These are phyloP conservation scores for Platypus cylindrus DNA, from an alignment of 2,888 invertebrate species.

Conservation along the genomic window DNA sequence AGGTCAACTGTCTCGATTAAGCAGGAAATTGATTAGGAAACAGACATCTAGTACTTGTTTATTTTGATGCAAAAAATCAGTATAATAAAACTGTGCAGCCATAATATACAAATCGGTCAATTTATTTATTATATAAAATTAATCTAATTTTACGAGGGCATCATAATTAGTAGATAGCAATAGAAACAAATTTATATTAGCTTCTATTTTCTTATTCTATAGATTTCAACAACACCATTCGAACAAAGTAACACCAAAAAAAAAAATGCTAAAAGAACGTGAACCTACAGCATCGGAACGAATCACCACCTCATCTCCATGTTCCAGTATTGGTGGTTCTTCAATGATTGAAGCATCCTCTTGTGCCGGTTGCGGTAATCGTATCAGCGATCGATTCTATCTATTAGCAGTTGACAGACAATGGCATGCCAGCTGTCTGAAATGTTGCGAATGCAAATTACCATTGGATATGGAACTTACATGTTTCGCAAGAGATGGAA, in stretches of 20 bases:
- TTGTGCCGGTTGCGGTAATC: constrained; percentile 51
- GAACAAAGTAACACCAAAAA: constrained; percentile 7
- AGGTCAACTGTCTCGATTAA: too few relatives aligned
- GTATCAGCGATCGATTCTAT: constrained; percentile 53
- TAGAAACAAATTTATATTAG: too few relatives aligned
- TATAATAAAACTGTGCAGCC: too few relatives aligned
- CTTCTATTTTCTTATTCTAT: too few relatives aligned
- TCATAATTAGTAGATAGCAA: too few relatives aligned
- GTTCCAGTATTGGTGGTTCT: constrained; percentile 34
- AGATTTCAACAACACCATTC: too few relatives aligned
- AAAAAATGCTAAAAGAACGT: constrained; percentile 62
- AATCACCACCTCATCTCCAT: constrained; percentile 32
- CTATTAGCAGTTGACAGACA: constrained; percentile 77
- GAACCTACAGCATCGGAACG: constrained; percentile 41
- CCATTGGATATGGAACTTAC: constrained; percentile 76
- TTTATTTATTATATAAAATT: too few relatives aligned
- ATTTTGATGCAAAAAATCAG: too few relatives aligned
- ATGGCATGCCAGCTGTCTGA: constrained; percentile 78
- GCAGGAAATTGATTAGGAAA: too few relatives aligned
- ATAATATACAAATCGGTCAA: too few relatives aligned
- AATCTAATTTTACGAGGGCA: too few relatives aligned
- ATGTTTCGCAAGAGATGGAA: constrained; percentile 80
- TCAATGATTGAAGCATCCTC: constrained; percentile 30
- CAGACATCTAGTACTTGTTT: too few relatives aligned
- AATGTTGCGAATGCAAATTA: constrained; percentile 73